phyloP scores from a whole-genome alignment of 2,888 invertebrate genomes.

The Epirrhoe tristata region DNA sequence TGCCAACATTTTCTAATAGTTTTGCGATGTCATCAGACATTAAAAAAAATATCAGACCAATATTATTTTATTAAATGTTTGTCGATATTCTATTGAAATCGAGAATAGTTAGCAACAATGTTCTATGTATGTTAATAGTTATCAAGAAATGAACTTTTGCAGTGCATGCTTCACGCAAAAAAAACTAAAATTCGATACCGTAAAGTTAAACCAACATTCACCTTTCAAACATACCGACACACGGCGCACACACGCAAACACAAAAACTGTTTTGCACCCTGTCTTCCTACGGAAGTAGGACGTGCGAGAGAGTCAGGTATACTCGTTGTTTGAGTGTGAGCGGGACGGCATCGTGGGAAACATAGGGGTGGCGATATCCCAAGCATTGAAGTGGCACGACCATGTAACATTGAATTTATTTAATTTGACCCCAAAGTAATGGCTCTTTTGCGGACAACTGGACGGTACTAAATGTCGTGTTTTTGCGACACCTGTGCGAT shows the following conservation, averaged over 20 bases:
- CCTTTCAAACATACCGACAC: constrained; percentile 58
- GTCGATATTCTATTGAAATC: no score
- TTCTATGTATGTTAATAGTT: no score
- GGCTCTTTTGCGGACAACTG: constrained; percentile 50
- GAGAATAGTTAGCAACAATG: no score
- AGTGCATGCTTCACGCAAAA: neutral
- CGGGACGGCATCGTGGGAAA: constrained; percentile 77
- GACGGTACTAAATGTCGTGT: constrained; percentile 47
- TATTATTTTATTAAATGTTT: no score
- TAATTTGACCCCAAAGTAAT: constrained; percentile 49
- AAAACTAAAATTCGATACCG: constrained; percentile 13
- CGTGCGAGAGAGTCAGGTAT: constrained; percentile 51
- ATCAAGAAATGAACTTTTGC: no score
- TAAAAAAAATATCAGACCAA: no score
- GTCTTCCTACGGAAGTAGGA: constrained; percentile 77
- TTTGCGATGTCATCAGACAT: no score
- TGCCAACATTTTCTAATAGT: no score
- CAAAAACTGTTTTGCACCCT: constrained; percentile 82
- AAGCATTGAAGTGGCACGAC: constrained; percentile 73
- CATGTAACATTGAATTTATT: constrained; percentile 59
- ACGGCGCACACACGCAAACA: constrained; percentile 75
- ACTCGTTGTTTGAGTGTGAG: constrained; percentile 48
- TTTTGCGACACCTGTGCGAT: constrained; percentile 64
- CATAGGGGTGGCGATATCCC: constrained; percentile 82
- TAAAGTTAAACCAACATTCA: constrained; percentile 39